A percentile compares a stretch with the other conserved stretches of the same genome.
phyloP scores from a whole-genome alignment of 2,113 vertebrate genomes.

The Neopipo cinnamomea region DNA sequence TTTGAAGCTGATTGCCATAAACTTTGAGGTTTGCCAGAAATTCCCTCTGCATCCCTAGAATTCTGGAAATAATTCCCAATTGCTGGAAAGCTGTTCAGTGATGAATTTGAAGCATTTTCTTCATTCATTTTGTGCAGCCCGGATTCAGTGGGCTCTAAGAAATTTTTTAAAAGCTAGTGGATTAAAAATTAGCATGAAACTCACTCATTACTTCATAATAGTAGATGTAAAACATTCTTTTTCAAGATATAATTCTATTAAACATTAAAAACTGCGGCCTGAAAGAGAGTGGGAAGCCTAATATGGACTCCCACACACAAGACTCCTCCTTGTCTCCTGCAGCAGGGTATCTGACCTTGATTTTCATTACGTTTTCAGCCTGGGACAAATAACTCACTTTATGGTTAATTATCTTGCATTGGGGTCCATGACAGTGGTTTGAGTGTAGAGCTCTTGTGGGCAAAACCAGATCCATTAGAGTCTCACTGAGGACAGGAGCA shows the following conservation, averaged over 20 bases:
- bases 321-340: constrained; percentile 34
- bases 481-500: background rate
- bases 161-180: background rate
- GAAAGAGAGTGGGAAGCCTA: background rate
- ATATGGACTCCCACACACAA: background rate
- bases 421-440: constrained; percentile 15
- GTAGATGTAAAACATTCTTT: background rate
- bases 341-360: background rate
- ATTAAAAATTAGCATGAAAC: background rate
- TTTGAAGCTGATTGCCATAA: background rate
- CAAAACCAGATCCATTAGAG: constrained; percentile 58
- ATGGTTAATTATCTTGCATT: constrained; percentile 61
- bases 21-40: background rate
- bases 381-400: constrained; percentile 56
- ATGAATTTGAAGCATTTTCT: background rate
- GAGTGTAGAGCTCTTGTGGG: constrained; percentile 32
- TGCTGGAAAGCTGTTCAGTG: background rate
- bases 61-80: background rate
- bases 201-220: background rate
- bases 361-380: background rate
- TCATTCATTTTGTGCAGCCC: background rate
- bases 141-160: background rate
- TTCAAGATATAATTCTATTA: background rate
- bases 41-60: background rate
- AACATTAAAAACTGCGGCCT: background rate